Base-by-base conservation (phyloP, 2,797 vertebrate genomes). In the Schizopygopsis malacanthus region DNA sequence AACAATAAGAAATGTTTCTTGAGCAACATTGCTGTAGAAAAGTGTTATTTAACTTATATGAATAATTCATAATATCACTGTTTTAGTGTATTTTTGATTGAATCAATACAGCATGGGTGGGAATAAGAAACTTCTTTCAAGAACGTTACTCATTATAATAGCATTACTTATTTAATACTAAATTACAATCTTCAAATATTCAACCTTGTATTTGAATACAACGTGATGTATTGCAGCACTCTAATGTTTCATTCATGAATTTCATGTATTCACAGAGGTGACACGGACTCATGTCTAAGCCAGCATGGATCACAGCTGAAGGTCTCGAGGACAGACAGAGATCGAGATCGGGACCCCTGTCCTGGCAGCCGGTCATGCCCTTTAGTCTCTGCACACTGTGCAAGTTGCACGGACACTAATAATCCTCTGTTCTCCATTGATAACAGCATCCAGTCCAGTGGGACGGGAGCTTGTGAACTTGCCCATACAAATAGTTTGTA, bases 181-280 rank as follows among this genome's bases (percentile, higher is more conserved):
- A 12, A 25, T 63, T 28, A 69, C n/a, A 41, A 22, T 11, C 9
- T 10, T 70, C 3, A 70, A 41, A 39, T 70, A 18, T 43, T 11
- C 10, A 41, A n/a, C 10, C 18, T 22, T 43, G 18, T 41, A 43
- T 71, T 70, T 43, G 18, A 70, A 41, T 70, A 20, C 22, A 37
- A 4, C 8, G 6, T 43, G 2, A 45, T 63, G 13, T 25, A 33
- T 22, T n/a, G 18, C 25, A 83, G 43, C 43, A 12, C 25, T 67
- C 28, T 67, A 37, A 9, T 67, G 4, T 69, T 84, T 52, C 4
- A 54, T 43, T 70, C 25, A 41, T 87, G 82, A 15, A 79, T 82
- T 84, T 86, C 88, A 87, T 88, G 91, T 90, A 91, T 85, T 89
- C 79, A 76, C 69, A 78, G 59, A 54, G 69, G 25, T 79, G 70